These are phyloP conservation scores for Sebastes schlegelii DNA, from an alignment of 2,113 vertebrate genomes.

Conservation along the genomic window DNA sequence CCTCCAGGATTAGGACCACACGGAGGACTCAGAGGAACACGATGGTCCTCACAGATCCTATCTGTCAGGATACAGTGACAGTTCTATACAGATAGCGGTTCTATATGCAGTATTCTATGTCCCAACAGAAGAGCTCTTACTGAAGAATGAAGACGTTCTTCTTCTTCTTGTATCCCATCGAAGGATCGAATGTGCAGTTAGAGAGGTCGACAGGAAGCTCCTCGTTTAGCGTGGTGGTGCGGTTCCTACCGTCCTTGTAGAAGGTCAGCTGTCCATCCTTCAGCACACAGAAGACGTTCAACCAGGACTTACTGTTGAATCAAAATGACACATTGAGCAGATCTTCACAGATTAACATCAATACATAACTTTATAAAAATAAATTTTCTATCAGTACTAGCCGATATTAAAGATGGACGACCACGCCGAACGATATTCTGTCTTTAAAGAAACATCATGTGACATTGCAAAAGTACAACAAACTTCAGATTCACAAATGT, in stretches of 20 bases:
- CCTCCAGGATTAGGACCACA: too few relatives aligned
- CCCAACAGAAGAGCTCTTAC: slow-evolving; percentile 72
- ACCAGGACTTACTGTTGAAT: slow-evolving; percentile 88
- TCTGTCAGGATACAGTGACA: too few relatives aligned
- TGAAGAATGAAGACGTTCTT: slow-evolving; percentile 94
- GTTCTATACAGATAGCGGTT: too few relatives aligned
- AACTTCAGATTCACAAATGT: background rate
- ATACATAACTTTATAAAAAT: background rate
- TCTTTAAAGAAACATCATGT: background rate
- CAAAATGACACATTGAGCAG: background rate
- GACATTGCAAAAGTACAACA: background rate
- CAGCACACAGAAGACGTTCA: slow-evolving; percentile 91
- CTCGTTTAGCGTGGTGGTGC: slow-evolving; percentile 87
- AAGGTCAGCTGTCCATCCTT: slow-evolving; percentile 89
- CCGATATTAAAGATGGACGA: background rate
- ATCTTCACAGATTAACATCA: background rate
- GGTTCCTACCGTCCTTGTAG: slow-evolving; percentile 90
- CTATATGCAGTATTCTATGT: too few relatives aligned
- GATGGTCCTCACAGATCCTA: too few relatives aligned
- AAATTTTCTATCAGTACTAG: background rate
- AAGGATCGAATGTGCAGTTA: slow-evolving; percentile 87
- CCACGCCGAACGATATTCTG: background rate
- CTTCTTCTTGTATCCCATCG: slow-evolving; percentile 93
- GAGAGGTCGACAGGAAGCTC: slow-evolving; percentile 88
- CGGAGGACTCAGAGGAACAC: too few relatives aligned